These are phyloP conservation scores for Odontomachus brunneus DNA, from an alignment of 1,140 invertebrate species.

Conservation along the genomic window DNA sequence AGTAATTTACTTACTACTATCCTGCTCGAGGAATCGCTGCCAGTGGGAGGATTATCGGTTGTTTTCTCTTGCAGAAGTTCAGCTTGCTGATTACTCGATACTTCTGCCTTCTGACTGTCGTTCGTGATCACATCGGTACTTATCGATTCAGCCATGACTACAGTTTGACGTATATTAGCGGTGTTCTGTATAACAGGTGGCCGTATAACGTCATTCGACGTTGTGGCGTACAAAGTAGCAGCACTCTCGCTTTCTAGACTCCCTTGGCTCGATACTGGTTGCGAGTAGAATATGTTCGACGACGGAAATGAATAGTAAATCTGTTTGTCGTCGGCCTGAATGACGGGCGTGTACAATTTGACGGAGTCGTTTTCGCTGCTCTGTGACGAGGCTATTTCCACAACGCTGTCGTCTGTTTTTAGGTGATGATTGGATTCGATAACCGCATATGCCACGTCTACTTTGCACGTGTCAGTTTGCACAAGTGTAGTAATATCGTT, in stretches of 20 bases:
- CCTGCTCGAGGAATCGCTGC: not conserved
- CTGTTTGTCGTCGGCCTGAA: too few relatives aligned
- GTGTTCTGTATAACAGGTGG: not conserved
- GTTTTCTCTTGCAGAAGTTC: too few relatives aligned
- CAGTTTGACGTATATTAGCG: not conserved
- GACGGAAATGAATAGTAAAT: too few relatives aligned
- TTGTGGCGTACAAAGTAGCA: too few relatives aligned
- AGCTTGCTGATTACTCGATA: not conserved
- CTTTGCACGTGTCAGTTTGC: too few relatives aligned
- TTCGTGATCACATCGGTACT: not conserved
- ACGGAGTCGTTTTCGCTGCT: too few relatives aligned
- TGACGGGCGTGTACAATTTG: too few relatives aligned
- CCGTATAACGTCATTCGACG: not conserved
- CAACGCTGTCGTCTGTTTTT: not conserved
- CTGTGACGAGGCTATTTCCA: too few relatives aligned
- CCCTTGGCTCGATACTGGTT: too few relatives aligned
- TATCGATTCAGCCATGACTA: not conserved
- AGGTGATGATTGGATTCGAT: not conserved
- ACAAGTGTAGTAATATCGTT: too few relatives aligned
- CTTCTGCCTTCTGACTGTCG: not conserved
- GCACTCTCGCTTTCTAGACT: not conserved
- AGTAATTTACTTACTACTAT: conserved; percentile 20
- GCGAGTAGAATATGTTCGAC: not conserved
- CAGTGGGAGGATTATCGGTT: not conserved
- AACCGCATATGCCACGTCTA: too few relatives aligned